Evolutionary conservation across 2,797 vertebrate species (phyloP).

Genomic region (Coracias cyanogaster): DNA sequence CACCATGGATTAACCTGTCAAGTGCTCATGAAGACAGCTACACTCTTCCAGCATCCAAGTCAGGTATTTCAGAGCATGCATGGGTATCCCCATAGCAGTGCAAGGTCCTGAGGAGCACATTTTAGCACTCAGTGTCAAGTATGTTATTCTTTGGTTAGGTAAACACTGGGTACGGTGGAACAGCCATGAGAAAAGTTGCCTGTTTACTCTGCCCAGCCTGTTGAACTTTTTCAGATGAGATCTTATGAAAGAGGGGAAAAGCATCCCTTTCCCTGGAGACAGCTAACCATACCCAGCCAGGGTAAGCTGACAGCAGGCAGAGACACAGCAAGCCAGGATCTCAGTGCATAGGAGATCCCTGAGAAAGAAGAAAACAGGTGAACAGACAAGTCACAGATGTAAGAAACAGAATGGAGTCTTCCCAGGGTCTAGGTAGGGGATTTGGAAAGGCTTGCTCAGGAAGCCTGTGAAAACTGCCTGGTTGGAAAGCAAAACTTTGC

Average conservation of each 20-base stretch:
- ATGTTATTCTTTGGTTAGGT: fast-evolving
- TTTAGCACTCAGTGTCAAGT: neutral
- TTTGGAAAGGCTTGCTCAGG: neutral
- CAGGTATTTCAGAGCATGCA: neutral
- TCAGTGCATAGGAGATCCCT: neutral
- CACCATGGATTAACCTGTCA: neutral
- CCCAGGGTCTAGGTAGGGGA: neutral
- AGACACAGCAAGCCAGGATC: neutral
- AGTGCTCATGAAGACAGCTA: neutral
- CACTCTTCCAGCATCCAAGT: neutral
- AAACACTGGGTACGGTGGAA: neutral
- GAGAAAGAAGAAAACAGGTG: neutral
- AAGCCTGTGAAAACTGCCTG: neutral
- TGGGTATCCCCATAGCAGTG: neutral
- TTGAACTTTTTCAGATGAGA: neutral
- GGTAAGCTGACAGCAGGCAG: neutral
- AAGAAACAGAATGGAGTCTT: neutral
- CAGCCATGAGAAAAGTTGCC: neutral
- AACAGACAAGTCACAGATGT: neutral
- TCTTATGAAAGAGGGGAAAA: neutral
- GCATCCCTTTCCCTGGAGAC: neutral
- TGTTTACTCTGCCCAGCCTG: neutral
- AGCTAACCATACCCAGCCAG: neutral
- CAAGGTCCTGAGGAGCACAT: neutral
- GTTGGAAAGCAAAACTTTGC: neutral